These are phyloP conservation scores for Biston stratarius DNA, from an alignment of 2,888 invertebrate genomes.

Conservation along the genomic window DNA sequence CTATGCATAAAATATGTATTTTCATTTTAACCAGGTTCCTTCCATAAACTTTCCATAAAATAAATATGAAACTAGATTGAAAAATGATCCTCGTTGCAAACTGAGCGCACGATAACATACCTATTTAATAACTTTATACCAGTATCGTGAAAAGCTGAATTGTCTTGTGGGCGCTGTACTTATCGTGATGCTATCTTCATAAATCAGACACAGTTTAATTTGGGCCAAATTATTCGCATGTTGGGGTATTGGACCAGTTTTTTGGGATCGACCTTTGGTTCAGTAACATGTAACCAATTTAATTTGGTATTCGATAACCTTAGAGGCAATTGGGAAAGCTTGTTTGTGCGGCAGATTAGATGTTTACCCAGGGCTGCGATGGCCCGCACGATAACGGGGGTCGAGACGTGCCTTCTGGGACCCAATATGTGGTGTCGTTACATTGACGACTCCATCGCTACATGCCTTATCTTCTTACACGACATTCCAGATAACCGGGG, in stretches of 20 bases:
- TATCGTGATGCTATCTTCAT: conserved; percentile 26
- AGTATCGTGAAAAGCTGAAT: conserved; percentile 5
- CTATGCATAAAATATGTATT: conserved; percentile 24
- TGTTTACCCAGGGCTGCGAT: conserved; percentile 77
- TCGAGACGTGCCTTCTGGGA: conserved; percentile 70
- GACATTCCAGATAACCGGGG: conserved; percentile 59
- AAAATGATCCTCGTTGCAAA: conserved; percentile 43
- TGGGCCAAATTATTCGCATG: conserved; percentile 29
- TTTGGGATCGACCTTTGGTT: conserved; percentile 55
- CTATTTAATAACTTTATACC: too few relatives aligned
- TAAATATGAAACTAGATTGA: conserved; percentile 41
- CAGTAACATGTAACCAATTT: conserved; percentile 71
- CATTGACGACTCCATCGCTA: conserved; percentile 73
- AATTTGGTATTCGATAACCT: conserved; percentile 79
- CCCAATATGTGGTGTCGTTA: conserved; percentile 70
- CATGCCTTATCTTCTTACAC: conserved; percentile 69
- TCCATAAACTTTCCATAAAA: conserved; percentile 37
- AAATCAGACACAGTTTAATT: conserved; percentile 43
- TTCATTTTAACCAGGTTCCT: conserved; percentile 35
- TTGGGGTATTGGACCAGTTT: conserved; percentile 49
- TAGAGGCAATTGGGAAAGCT: conserved; percentile 75
- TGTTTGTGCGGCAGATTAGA: conserved; percentile 79
- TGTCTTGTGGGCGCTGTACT: not conserved
- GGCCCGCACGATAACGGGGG: conserved; percentile 75
- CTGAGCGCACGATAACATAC: conserved; percentile 22